Evolutionary conservation across 2,113 vertebrate genomes (phyloP).

Genomic region (Dromas ardeola): DNA sequence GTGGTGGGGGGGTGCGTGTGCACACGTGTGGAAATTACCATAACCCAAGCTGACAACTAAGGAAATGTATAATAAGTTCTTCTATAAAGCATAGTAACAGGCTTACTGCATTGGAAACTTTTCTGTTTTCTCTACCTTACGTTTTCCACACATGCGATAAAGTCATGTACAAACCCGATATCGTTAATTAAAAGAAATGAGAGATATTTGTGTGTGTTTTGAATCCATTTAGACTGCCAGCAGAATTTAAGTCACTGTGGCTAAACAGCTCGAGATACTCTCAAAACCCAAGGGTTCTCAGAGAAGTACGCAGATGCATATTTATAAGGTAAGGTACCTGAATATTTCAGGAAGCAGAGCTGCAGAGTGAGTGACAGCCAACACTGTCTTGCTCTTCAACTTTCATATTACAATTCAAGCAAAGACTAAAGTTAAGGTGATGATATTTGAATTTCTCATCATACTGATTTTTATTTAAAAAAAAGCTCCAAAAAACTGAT

Average conservation of each 20-base stretch:
- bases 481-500: background rate
- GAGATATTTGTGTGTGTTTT: background rate
- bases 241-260: background rate
- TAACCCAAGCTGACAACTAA: background rate
- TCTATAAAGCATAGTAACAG: background rate
- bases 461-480: background rate
- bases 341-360: constrained; percentile 1
- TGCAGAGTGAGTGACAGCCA: background rate
- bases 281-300: background rate
- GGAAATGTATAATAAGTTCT: background rate
- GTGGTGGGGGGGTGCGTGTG: fast-evolving
- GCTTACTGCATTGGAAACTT: background rate
- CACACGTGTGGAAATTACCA: background rate
- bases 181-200: background rate
- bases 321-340: background rate
- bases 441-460: background rate
- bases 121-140: background rate
- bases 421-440: background rate
- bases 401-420: background rate
- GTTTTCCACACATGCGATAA: background rate
- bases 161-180: background rate
- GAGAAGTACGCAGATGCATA: background rate
- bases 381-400: background rate
- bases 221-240: background rate
- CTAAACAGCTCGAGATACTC: background rate